Evolutionary conservation across 2,797 vertebrate species (phyloP).

Genomic region (Tympanoctomys barrerae): DNA sequence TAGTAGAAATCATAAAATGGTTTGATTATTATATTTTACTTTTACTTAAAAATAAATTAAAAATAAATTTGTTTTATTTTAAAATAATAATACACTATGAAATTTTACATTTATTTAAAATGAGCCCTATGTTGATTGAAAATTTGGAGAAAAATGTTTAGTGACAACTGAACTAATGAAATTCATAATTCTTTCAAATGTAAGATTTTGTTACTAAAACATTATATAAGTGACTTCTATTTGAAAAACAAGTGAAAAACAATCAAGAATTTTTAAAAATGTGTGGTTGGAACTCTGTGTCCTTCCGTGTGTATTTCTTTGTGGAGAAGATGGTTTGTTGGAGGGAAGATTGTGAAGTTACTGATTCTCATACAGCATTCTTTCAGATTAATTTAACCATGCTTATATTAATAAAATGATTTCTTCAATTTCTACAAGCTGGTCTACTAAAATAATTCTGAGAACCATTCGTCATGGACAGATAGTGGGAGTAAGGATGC

Average conservation of each 20-base stretch:
- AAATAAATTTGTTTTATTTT: too few relatives aligned
- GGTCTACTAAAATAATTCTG: background rate
- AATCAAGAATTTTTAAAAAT: background rate
- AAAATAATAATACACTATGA: background rate
- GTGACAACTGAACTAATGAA: background rate
- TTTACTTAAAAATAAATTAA: background rate
- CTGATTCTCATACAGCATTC: background rate
- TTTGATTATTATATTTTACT: background rate
- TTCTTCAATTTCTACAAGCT: background rate
- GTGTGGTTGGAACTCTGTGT: background rate
- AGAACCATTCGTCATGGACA: background rate
- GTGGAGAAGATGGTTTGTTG: background rate
- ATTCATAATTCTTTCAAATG: background rate
- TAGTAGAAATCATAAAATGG: background rate
- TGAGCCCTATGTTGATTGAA: background rate
- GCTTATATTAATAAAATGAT: background rate
- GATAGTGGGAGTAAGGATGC: background rate
- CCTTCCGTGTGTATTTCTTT: background rate
- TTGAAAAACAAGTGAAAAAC: too few relatives aligned
- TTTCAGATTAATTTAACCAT: background rate
- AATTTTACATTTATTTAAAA: background rate
- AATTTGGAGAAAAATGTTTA: background rate
- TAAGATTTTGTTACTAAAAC: background rate
- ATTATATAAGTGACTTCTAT: background rate
- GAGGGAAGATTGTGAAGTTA: background rate